A percentile compares a stretch with the other conserved stretches of the same genome.
phyloP scores from a whole-genome alignment of 2,797 vertebrate genomes.

The Gallinago stenura region DNA sequence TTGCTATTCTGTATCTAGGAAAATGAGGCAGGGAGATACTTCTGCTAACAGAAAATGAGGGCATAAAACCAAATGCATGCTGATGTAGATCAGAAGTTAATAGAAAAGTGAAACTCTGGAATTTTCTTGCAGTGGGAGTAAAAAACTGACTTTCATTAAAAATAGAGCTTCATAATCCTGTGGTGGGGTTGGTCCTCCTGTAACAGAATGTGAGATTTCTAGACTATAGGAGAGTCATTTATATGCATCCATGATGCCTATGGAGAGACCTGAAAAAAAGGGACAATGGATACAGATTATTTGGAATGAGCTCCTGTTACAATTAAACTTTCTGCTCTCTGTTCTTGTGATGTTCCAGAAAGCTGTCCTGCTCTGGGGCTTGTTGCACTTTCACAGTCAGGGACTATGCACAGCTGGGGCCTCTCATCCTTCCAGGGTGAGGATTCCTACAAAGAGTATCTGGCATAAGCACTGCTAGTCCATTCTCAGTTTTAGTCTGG shows the following conservation, averaged over 20 bases:
- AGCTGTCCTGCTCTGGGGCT: background rate
- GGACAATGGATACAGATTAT: background rate
- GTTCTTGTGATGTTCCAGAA: background rate
- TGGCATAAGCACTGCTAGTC: background rate
- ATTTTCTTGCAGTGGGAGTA: background rate
- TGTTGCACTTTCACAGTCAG: too few species aligned
- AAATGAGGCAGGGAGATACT: background rate
- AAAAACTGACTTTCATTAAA: background rate
- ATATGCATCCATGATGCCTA: background rate
- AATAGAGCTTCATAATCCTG: background rate
- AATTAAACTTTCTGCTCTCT: background rate
- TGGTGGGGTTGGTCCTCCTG: background rate
- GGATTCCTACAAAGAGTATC: background rate
- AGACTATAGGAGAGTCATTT: background rate
- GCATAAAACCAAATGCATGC: background rate
- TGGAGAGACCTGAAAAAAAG: background rate
- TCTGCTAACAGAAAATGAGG: background rate
- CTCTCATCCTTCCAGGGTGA: background rate
- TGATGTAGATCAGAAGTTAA: background rate
- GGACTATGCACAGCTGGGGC: background rate
- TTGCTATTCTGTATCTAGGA: background rate
- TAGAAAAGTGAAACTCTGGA: background rate
- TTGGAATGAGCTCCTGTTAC: background rate
- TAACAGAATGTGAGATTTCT: background rate
- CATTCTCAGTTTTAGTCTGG: background rate